Conservation (phyloP, 2,113 vertebrate species). For the Serinus canaria region DNA sequence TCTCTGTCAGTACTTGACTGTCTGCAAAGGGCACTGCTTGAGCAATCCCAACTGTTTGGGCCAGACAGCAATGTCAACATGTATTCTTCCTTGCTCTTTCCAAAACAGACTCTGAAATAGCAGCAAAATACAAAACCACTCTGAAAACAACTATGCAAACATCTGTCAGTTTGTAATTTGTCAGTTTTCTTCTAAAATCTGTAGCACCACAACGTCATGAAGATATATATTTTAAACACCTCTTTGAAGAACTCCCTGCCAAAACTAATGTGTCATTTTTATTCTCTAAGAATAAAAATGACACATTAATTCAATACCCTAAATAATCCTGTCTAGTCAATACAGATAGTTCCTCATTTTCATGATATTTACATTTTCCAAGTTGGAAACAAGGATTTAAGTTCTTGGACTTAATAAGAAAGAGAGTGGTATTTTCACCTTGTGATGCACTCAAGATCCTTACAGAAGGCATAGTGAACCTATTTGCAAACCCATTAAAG, state of each 20-base stretch:
- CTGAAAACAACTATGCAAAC: background rate
- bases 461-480: background rate
- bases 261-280: background rate
- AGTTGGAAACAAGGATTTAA: background rate
- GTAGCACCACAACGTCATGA: background rate
- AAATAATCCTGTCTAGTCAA: background rate
- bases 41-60: background rate
- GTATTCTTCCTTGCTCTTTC: background rate
- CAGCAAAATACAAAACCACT: background rate
- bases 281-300: background rate
- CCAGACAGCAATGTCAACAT: background rate
- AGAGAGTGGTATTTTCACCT: background rate
- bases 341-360: background rate
- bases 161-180: background rate
- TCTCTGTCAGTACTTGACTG: background rate
- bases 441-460: background rate
- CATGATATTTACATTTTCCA: background rate
- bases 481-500: background rate
- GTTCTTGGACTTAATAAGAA: background rate
- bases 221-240: background rate
- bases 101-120: background rate
- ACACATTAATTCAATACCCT: background rate
- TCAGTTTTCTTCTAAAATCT: background rate
- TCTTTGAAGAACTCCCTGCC: background rate
- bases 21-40: slow-evolving; percentile 7